Evolutionary conservation across 2,888 invertebrate species (phyloP).

Genomic region (Nudaria mundana): DNA sequence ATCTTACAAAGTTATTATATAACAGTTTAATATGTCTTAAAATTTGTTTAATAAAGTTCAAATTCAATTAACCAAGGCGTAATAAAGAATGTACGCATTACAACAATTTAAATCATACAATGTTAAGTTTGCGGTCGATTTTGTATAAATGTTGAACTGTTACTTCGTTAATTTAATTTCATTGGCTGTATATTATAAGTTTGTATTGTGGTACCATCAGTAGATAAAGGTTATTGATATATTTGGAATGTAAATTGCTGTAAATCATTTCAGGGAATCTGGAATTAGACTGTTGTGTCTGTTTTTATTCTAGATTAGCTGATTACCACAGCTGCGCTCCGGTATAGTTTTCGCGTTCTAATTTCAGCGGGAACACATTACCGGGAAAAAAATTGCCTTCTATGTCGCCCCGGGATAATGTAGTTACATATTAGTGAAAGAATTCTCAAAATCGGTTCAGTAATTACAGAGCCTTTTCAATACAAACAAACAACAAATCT

Average conservation of each 20-base stretch:
- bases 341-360: no score
- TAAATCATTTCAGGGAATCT: constrained; percentile 45
- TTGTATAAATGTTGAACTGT: constrained; percentile 1
- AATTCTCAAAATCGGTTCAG: no score
- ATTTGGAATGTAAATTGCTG: constrained; percentile 50
- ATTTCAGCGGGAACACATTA: no score
- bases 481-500: no score
- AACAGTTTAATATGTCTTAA: constrained; percentile 26
- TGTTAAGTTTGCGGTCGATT: constrained; percentile 23
- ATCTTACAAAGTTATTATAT: constrained; percentile 37
- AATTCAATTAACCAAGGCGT: constrained; percentile 15
- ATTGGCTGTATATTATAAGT: constrained; percentile 16
- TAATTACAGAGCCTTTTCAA: no score
- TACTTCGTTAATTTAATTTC: constrained; percentile 14
- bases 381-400: no score
- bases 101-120: constrained; percentile 52
- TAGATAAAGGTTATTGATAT: constrained; percentile 50
- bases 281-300: constrained; percentile 35
- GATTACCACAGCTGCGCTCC: no score
- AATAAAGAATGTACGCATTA: constrained; percentile 34
- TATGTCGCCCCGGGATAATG: no score
- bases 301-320: constrained; percentile 32
- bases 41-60: constrained; percentile 15
- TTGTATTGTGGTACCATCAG: constrained; percentile 30
- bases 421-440: no score